Percentiles rank a stretch among this genome's conserved stretches.
Evolutionary conservation across 2,888 invertebrate genomes (phyloP).

Genomic region (Cordilura impudica): DNA sequence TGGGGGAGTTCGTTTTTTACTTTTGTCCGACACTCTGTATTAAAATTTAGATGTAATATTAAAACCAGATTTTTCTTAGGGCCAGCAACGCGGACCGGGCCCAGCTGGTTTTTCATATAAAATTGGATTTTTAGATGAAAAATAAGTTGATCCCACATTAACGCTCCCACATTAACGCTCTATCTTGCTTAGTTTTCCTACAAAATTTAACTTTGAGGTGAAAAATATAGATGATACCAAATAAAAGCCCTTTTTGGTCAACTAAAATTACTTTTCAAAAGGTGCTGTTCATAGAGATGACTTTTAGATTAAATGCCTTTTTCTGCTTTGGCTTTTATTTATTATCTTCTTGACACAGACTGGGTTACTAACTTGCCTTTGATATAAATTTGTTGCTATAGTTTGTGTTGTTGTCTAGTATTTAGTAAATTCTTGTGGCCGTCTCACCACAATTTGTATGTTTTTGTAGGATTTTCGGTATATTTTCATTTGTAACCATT

Average conservation of each 20-base stretch:
- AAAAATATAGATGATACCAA: no score
- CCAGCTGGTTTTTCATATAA: no score
- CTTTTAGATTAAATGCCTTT: conserved; percentile 2
- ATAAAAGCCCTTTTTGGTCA: not conserved
- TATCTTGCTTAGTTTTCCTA: no score
- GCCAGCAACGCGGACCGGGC: no score
- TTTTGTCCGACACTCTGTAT: no score
- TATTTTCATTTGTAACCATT: not conserved
- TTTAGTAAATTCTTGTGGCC: conserved; percentile 17
- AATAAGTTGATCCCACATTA: no score
- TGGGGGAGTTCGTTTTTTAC: no score
- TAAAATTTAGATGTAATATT: no score
- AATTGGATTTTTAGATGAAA: no score
- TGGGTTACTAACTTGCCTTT: not conserved
- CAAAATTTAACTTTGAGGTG: no score
- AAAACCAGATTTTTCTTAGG: no score
- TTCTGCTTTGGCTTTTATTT: not conserved
- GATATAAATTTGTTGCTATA: not conserved
- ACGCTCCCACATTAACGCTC: no score
- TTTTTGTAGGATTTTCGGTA: not conserved
- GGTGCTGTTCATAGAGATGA: conserved; percentile 5
- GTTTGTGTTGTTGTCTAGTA: not conserved
- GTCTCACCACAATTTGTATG: conserved; percentile 12
- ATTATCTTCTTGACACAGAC: not conserved
- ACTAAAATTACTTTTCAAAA: not conserved